Conservation (phyloP, 2,888 invertebrate genomes). For the Heliconius hortense region DNA sequence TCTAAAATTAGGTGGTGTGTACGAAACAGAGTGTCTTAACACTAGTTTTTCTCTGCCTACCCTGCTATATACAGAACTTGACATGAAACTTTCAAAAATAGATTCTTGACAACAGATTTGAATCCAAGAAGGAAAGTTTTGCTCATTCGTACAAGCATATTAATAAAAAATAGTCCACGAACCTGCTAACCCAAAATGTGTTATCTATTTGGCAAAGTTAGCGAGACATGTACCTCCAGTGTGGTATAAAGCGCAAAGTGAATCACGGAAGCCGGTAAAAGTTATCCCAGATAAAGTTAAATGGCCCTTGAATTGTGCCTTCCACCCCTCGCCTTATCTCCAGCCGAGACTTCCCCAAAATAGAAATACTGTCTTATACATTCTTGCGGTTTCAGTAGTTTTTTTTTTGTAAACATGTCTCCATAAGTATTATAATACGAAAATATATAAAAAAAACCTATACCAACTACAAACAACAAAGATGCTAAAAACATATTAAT, state of each 20-base stretch:
- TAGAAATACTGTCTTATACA: conserved; percentile 30
- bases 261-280: conserved; percentile 43
- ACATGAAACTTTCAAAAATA: not conserved
- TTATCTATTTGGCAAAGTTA: conserved; percentile 28
- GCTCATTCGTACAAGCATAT: not conserved
- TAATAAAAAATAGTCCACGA: not conserved
- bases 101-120: not conserved
- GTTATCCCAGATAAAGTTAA: conserved; percentile 43
- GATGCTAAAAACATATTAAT: too few relatives aligned
- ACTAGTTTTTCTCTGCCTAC: not conserved
- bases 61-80: not conserved
- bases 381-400: not conserved
- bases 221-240: conserved; percentile 30
- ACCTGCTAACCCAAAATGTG: conserved; percentile 20
- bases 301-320: conserved; percentile 40
- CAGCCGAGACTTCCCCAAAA: conserved; percentile 26
- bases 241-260: conserved; percentile 40
- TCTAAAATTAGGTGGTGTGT: too few relatives aligned
- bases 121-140: not conserved
- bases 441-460: too few relatives aligned
- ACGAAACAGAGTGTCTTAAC: not conserved
- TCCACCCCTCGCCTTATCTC: conserved; percentile 36
- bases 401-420: not conserved
- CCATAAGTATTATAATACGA: too few relatives aligned
- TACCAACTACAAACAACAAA: too few relatives aligned